phyloP scores from a whole-genome alignment of 2,113 vertebrate genomes.

The Pseudonaja textilis region DNA sequence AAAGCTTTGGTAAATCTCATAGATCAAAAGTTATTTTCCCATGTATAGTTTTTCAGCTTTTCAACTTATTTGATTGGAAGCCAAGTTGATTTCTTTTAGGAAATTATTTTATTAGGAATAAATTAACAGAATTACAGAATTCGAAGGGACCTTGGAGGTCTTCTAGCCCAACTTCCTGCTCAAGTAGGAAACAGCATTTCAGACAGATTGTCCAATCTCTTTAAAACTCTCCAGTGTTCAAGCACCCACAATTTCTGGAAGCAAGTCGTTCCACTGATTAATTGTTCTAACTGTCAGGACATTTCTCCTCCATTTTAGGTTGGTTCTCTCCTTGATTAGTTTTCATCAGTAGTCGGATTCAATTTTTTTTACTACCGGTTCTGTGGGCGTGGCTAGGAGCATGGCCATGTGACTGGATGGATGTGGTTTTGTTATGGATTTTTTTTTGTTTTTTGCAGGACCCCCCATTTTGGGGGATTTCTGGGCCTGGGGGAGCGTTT shows the following conservation, averaged over 20 bases:
- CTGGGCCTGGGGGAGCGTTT: too few species aligned
- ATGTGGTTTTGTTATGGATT: too few species aligned
- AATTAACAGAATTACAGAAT: neutral
- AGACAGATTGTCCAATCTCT: neutral
- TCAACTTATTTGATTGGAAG: neutral
- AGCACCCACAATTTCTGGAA: neutral
- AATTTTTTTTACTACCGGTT: too few species aligned
- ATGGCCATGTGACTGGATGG: too few species aligned
- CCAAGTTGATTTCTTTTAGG: neutral
- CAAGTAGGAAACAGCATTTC: neutral
- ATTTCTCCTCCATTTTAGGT: neutral
- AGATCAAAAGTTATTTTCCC: neutral
- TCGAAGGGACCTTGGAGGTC: neutral
- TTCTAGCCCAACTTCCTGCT: neutral
- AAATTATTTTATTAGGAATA: neutral
- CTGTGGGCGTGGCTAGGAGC: too few species aligned
- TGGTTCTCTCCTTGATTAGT: neutral
- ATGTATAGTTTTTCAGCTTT: neutral
- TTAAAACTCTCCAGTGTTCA: neutral
- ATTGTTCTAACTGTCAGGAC: neutral
- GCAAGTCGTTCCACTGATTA: neutral
- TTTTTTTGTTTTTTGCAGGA: too few species aligned
- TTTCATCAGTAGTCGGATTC: neutral
- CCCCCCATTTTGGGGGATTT: too few species aligned
- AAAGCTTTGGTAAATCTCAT: constrained; percentile 2